These are phyloP conservation scores for Trachops cirrhosus DNA, from an alignment of 2,797 vertebrate genomes.

Conservation along the genomic window DNA sequence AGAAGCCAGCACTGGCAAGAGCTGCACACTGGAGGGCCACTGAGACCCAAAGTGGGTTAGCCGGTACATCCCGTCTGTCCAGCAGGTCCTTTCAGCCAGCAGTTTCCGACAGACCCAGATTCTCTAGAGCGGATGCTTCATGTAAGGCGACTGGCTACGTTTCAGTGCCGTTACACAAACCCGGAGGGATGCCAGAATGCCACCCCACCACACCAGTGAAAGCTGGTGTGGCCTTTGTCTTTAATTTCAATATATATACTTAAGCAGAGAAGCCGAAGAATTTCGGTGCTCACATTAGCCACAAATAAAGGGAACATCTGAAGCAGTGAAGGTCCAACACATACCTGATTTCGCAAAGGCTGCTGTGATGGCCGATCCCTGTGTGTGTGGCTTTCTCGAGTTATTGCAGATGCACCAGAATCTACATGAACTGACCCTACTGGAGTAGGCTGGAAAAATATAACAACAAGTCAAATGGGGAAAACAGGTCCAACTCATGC, in stretches of 20 bases:
- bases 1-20: neutral
- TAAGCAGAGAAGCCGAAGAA: constrained; percentile 48
- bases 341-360: constrained; percentile 96
- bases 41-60: neutral
- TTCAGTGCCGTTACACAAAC: neutral
- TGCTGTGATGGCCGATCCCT: constrained; percentile 94
- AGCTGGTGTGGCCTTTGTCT: neutral
- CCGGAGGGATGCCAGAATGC: neutral
- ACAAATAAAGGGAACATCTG: neutral
- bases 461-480: constrained; percentile 34
- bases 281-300: constrained; percentile 6
- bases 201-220: neutral
- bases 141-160: neutral
- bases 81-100: neutral
- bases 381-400: constrained; percentile 93
- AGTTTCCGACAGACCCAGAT: neutral
- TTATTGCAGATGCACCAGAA: constrained; percentile 93
- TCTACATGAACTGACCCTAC: constrained; percentile 96
- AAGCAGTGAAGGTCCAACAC: constrained; percentile 25
- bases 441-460: constrained; percentile 91
- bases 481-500: neutral
- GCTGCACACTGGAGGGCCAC: neutral
- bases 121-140: neutral
- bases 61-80: neutral
- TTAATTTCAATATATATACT: neutral